Evolutionary conservation across 2,888 invertebrate genomes (phyloP).

Genomic region (Formica aserva): DNA sequence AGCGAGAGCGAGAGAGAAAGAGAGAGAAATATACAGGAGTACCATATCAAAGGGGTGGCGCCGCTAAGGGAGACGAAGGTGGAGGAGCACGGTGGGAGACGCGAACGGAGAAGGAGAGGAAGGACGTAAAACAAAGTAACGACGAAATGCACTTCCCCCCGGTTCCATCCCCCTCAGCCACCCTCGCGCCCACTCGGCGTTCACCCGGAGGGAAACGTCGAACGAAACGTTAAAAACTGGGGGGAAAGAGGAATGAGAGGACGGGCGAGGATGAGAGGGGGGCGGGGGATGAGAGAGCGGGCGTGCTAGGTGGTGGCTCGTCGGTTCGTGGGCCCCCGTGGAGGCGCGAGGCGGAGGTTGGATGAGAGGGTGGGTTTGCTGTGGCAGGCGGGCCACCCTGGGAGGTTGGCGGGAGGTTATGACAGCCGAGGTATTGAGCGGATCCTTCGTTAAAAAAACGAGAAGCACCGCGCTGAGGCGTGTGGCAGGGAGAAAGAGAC

Average conservation of each 20-base stretch:
- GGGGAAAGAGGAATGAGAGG: constrained; percentile 79
- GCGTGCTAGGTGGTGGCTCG: constrained; percentile 71
- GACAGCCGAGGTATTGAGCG: constrained; percentile 86
- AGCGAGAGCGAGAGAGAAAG: constrained; percentile 9
- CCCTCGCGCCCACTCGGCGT: constrained; percentile 68
- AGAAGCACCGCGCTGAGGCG: constrained; percentile 80
- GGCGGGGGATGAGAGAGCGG: constrained; percentile 54
- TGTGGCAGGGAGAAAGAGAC: constrained; percentile 72
- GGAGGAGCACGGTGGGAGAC: constrained; percentile 56
- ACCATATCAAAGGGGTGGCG: constrained; percentile 50
- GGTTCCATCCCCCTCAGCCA: constrained; percentile 50
- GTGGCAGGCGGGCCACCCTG: constrained; percentile 75
- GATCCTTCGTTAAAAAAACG: constrained; percentile 85
- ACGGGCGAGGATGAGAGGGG: constrained; percentile 58
- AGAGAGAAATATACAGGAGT: constrained; percentile 14
- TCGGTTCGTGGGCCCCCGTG: constrained; percentile 68
- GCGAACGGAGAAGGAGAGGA: constrained; percentile 66
- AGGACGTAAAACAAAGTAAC: constrained; percentile 85
- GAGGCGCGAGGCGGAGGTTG: constrained; percentile 67
- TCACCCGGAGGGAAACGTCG: constrained; percentile 83
- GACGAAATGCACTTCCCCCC: constrained; percentile 83
- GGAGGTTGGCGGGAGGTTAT: constrained; percentile 83
- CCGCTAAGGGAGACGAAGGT: constrained; percentile 55
- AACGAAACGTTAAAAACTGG: constrained; percentile 85
- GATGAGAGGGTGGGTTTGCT: constrained; percentile 70